Evolutionary conservation across 2,888 invertebrate genomes (phyloP).

Genomic region (Aquatica leii): DNA sequence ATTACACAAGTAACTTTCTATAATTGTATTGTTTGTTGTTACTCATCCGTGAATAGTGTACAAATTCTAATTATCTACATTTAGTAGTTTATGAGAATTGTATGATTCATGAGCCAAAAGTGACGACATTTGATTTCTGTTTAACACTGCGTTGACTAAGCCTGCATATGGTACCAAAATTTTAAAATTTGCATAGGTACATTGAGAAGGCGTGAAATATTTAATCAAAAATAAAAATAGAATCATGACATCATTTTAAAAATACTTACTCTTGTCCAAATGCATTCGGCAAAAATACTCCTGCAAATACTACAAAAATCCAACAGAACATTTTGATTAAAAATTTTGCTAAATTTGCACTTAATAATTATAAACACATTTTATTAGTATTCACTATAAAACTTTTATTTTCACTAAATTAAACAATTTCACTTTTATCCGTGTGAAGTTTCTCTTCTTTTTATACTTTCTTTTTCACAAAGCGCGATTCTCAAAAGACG

Average conservation of each 20-base stretch:
- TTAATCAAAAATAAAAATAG: background rate
- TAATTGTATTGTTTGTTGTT: background rate
- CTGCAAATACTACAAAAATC: background rate
- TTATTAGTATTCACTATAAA: slow-evolving; percentile 1
- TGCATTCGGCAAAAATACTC: background rate
- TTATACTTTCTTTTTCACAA: background rate
- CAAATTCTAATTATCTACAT: too few species aligned
- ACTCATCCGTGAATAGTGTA: too few species aligned
- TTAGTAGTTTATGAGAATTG: too few species aligned
- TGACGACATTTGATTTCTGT: too few species aligned
- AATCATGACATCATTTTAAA: slow-evolving; percentile 1
- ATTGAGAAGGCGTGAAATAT: too few species aligned
- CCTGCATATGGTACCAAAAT: slow-evolving; percentile 4
- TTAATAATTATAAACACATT: background rate
- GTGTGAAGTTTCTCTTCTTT: background rate
- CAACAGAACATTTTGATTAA: background rate
- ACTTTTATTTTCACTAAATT: background rate
- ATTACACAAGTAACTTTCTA: slow-evolving; percentile 3
- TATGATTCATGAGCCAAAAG: too few species aligned
- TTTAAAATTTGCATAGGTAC: background rate
- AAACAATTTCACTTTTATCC: background rate
- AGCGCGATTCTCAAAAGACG: background rate
- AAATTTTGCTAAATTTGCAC: background rate
- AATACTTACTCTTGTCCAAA: slow-evolving; percentile 7
- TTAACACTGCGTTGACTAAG: background rate